Evolutionary conservation across 2,888 invertebrate genomes (phyloP), one percentile per base, ranked within the genome.

Genomic region (Yponomeuta cagnagella): DNA sequence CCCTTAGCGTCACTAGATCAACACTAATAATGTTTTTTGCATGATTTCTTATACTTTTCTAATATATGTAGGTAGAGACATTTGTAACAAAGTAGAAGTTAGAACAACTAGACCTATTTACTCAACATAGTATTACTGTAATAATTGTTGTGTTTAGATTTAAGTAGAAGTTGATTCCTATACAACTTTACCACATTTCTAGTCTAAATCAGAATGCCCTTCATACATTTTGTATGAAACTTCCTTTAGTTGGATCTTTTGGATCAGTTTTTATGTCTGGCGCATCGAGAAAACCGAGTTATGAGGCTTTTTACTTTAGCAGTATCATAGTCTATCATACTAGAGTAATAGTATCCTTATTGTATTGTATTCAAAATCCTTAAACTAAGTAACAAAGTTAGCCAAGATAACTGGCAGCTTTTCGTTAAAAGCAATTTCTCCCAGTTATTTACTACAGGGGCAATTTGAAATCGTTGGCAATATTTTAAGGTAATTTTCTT

Each of bases 1-100:
- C 23, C 33, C 31, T 4, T 65, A 68, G 52, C 15, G 52, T 58
- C 52, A 68, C 52, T 68, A 68, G 68, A 48, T 52, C 30, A 48
- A 67, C 31, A 68, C 68, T 68, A 31, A 10, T 12, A 68, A 52
- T 68, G 10, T 52, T 52, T 68, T 68, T 31, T 68, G 68, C 68
- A 68, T 68, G 68, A 31, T 30, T 52, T 52, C 48, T 58, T 68
- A 48, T 43, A 68, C 37, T 48, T 68, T 68, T 58, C 52, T 58
- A 58, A 58, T 58, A 58, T 58, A 58, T 58, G 68, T 30, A 37
- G 31, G 52, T 67, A 67, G 33, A n/a, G 3, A 48, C 10, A 12
- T 58, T 52, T 58, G 68, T 12, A 68, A 68, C 12, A 23, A 31
- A 68, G 68, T 68, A 31, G 64, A 30, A 64, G 31, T 64, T 64